phyloP scores from a whole-genome alignment of 1,140 invertebrate genomes.

The Listronotus oregonensis region DNA sequence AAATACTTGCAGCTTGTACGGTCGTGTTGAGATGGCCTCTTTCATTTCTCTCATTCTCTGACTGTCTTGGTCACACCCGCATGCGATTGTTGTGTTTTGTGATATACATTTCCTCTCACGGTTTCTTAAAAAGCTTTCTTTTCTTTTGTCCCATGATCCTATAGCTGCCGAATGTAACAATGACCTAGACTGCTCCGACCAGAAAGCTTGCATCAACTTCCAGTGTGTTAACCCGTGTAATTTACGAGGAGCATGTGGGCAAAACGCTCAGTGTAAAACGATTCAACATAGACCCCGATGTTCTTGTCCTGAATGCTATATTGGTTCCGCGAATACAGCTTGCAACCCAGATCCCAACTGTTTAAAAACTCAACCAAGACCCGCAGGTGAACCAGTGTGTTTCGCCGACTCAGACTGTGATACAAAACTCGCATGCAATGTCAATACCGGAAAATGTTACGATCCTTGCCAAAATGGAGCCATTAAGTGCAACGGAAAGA shows the following conservation, averaged over 20 bases:
- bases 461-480: conserved; percentile 73
- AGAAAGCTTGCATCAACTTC: conserved; percentile 86
- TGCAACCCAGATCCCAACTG: conserved; percentile 80
- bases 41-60: conserved; percentile 56
- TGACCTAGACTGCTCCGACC: conserved; percentile 87
- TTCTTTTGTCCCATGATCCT: conserved; percentile 59
- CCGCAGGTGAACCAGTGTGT: conserved; percentile 61
- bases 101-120: conserved; percentile 74
- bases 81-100: conserved; percentile 69
- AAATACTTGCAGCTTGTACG: conserved; percentile 66
- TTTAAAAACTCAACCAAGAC: conserved; percentile 61
- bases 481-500: conserved; percentile 75
- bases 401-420: conserved; percentile 74
- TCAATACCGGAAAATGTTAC: conserved; percentile 70
- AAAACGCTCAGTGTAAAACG: conserved; percentile 84
- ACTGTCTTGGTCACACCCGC: conserved; percentile 62
- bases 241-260: conserved; percentile 83
- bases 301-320: conserved; percentile 84
- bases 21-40: conserved; percentile 53
- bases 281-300: conserved; percentile 82
- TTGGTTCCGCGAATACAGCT: conserved; percentile 75
- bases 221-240: conserved; percentile 89
- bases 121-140: conserved; percentile 64
- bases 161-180: conserved; percentile 87
- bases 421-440: conserved; percentile 73